Percentiles rank a stretch among this genome's conserved stretches.
Conservation (phyloP, 1,140 invertebrate species). For the Archivesica marissinica region DNA sequence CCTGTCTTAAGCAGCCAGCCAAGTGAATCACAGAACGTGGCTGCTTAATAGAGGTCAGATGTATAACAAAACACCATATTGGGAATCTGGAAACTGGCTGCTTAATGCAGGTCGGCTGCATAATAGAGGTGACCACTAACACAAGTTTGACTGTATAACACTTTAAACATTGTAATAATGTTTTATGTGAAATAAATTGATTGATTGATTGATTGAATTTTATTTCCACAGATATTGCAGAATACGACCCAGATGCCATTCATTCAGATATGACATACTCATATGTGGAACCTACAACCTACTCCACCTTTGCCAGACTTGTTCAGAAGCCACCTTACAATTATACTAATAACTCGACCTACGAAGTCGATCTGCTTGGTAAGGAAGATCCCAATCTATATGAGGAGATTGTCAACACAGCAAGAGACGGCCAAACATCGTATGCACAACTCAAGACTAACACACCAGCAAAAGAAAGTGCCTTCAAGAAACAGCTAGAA, state of each 20-base stretch:
- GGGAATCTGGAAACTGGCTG: background rate
- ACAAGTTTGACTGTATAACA: background rate
- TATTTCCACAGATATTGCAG: conserved; percentile 39
- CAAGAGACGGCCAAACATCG: background rate
- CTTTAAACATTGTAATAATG: background rate
- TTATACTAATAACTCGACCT: background rate
- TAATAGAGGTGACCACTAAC: background rate
- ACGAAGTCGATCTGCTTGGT: background rate
- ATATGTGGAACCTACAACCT: conserved; percentile 23
- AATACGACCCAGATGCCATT: conserved; percentile 26
- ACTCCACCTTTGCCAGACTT: conserved; percentile 10
- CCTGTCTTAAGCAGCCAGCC: too few relatives aligned
- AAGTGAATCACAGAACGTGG: too few relatives aligned
- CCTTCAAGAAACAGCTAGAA: background rate
- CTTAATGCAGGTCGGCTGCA: background rate
- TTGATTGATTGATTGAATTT: background rate
- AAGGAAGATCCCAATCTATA: background rate
- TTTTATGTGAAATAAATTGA: background rate
- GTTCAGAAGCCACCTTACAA: background rate
- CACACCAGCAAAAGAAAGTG: background rate
- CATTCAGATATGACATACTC: conserved; percentile 35
- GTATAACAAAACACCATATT: background rate
- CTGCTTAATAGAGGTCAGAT: background rate
- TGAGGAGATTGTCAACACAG: conserved; percentile 12
- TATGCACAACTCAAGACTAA: background rate